Percentiles rank a stretch among this genome's conserved stretches.
phyloP scores from a whole-genome alignment of 2,113 vertebrate genomes.

The Semicossyphus pulcher region DNA sequence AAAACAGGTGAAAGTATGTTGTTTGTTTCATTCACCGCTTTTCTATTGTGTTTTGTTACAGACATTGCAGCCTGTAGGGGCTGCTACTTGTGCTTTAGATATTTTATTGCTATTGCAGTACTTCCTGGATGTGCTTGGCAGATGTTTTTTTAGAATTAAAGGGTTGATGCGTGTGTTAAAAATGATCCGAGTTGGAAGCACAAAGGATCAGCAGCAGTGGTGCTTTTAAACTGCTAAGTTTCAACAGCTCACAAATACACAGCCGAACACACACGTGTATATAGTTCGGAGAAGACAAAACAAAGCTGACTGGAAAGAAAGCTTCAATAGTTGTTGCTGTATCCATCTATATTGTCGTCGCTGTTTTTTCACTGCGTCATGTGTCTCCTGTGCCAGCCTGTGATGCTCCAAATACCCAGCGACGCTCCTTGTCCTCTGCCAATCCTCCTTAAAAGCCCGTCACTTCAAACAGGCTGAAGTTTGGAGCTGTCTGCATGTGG shows the following conservation, averaged over 20 bases:
- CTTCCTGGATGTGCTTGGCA: background rate
- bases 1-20: background rate
- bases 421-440: constrained; percentile 33
- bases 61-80: background rate
- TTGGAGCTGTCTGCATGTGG: constrained; percentile 21
- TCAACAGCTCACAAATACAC: constrained; percentile 19
- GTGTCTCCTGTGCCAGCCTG: constrained; percentile 15
- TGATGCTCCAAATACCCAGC: constrained; percentile 32
- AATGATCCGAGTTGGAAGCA: constrained; percentile 39
- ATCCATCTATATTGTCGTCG: constrained; percentile 31
- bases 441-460: constrained; percentile 41
- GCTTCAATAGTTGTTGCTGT: constrained; percentile 40
- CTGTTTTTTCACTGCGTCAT: background rate
- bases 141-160: constrained; percentile 24
- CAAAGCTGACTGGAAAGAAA: constrained; percentile 50
- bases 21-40: background rate
- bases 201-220: constrained; percentile 34
- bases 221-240: constrained; percentile 43
- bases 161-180: constrained; percentile 8
- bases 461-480: constrained; percentile 43
- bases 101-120: background rate
- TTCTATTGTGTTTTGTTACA: background rate
- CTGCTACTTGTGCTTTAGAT: background rate
- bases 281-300: constrained; percentile 9
- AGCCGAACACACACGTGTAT: background rate